Percentiles rank a stretch among this genome's conserved stretches.
Conservation (phyloP, 1,140 invertebrate species). For the Drosophila tristis region DNA sequence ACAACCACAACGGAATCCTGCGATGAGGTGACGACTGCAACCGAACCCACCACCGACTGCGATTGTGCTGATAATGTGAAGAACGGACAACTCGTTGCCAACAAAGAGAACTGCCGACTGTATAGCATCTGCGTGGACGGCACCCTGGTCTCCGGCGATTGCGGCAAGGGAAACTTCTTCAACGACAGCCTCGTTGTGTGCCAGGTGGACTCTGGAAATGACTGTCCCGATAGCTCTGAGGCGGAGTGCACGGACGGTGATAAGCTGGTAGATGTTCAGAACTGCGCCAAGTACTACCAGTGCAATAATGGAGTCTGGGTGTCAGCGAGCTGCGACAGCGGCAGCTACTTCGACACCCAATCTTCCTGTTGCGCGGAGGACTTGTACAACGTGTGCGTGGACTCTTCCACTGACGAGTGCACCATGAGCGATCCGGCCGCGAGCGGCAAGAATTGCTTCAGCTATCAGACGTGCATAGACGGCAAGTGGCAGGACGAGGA, state of each 20-base stretch:
- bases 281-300: conserved; percentile 51
- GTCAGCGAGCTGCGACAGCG: conserved; percentile 18
- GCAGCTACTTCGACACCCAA: conserved; percentile 21
- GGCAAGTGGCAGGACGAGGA: conserved; percentile 47
- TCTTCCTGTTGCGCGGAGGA: conserved; percentile 11
- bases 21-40: conserved; percentile 18
- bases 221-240: conserved; percentile 36
- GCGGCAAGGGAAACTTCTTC: conserved; percentile 50
- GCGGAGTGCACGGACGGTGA: conserved; percentile 29
- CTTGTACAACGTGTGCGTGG: conserved; percentile 23
- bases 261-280: neutral
- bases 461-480: conserved; percentile 46
- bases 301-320: conserved; percentile 49
- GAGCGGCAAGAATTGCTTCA: conserved; percentile 41
- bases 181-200: conserved; percentile 12
- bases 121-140: conserved; percentile 50
- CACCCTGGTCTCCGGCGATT: conserved; percentile 35
- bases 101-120: conserved; percentile 44
- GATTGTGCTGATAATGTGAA: conserved; percentile 32
- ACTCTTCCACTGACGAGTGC: conserved; percentile 5
- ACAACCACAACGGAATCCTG: conserved; percentile 19
- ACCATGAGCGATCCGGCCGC: conserved; percentile 16
- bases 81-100: conserved; percentile 25
- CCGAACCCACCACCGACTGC: conserved; percentile 26
- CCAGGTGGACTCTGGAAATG: conserved; percentile 18